Evolutionary conservation across 2,888 invertebrate genomes (phyloP), one percentile per base, ranked within the genome.

Genomic region (Dermolepida albohirtum): DNA sequence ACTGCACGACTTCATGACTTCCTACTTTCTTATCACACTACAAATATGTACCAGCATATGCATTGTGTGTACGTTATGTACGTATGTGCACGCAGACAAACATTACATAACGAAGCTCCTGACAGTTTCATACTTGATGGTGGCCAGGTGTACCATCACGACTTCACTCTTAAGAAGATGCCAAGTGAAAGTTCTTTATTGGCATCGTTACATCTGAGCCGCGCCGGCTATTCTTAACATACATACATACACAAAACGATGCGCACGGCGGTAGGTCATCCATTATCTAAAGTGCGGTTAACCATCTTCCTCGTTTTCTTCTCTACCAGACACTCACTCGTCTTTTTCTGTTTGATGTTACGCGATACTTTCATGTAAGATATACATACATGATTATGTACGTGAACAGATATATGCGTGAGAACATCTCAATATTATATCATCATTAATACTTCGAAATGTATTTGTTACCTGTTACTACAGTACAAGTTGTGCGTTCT

Each of bases 11-110:
- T 34, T 34, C 34, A 34, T 6, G 34, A 34, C 34, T 34, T 34
- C 34, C 34, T 34, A 22, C 22, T 22, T 22, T 2, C 22, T 34
- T 6, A 34, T 34, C 34, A 10, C 34, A 34, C n/a, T 70, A 70
- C 70, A 70, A 70, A 63, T 66, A 67, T 71, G 22, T 12, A 17
- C 17, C 27, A 10, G 16, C 5, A 29, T 12, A 51, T 51, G 10
- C 6, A 10, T 34, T 34, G 34, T 34, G 10, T 10, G 8, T 34
- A 34, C 2, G 34, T 34, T 34, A 34, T 34, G 34, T 34, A 34
- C 34, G 10, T 8, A 34, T 7, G 34, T 34, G 34, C 34, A 34
- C 34, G 6, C 34, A 34, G 34, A 2, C 34, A 51, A 17, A 51
- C n/a, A 51, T 14, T 27, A 51, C 22, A 51, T 29, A 51, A 51